These are phyloP conservation scores for Syrrhaptes paradoxus DNA, from an alignment of 2,113 vertebrate species.

Conservation along the genomic window DNA sequence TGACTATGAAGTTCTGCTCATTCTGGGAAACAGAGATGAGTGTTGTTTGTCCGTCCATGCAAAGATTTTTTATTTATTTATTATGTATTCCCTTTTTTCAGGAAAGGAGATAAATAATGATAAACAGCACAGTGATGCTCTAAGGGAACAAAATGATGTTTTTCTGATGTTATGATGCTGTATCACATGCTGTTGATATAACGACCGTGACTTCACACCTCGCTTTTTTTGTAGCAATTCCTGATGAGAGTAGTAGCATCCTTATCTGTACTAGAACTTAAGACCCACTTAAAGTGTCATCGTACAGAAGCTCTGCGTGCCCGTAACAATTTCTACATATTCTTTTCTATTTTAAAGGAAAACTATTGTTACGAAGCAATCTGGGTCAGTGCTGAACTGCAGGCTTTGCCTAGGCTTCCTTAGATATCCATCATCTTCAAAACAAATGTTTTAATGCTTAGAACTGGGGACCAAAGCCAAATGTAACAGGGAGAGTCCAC, in stretches of 20 bases:
- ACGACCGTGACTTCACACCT: neutral
- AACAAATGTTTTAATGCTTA: neutral
- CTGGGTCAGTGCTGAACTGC: neutral
- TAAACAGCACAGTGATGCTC: neutral
- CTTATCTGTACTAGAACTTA: neutral
- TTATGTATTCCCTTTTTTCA: neutral
- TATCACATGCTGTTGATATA: neutral
- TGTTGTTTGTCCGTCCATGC: rapidly evolving
- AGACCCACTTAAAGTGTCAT: neutral
- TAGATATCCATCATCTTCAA: neutral
- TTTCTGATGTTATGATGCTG: neutral
- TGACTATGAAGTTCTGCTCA: neutral
- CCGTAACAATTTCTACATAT: neutral
- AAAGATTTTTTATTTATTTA: neutral
- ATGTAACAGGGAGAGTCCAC: neutral
- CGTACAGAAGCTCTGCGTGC: neutral
- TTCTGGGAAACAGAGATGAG: neutral
- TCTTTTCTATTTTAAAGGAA: neutral
- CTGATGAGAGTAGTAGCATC: neutral
- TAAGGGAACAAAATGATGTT: neutral
- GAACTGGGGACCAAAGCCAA: neutral
- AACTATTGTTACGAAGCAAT: neutral
- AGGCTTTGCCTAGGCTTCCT: neutral
- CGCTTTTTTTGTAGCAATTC: neutral
- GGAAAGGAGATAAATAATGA: neutral